Evolutionary conservation across 2,113 vertebrate species (phyloP).

Genomic region (Sphyrna mokarran): DNA sequence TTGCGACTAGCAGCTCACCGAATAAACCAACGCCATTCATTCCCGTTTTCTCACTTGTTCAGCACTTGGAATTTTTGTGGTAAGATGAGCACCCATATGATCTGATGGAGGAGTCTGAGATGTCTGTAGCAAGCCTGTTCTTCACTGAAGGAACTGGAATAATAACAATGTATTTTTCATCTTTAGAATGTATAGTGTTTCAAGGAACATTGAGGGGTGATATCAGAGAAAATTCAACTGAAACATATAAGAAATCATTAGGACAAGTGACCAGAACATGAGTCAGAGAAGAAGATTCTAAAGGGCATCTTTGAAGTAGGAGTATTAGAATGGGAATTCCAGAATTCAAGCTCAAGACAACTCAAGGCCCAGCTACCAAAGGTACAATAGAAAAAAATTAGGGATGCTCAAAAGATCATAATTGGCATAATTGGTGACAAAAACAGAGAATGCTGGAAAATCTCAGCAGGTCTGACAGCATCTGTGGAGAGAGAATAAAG

Average conservation of each 20-base stretch:
- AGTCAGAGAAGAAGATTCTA: neutral
- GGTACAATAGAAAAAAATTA: neutral
- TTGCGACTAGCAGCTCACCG: too few species aligned
- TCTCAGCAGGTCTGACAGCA: too few species aligned
- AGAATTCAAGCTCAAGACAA: neutral
- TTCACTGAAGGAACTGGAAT: neutral
- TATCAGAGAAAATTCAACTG: neutral
- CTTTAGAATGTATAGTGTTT: neutral
- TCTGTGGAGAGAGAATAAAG: too few species aligned
- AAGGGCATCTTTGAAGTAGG: neutral
- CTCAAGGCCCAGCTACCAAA: neutral
- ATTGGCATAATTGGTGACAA: neutral
- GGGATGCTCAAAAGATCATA: neutral
- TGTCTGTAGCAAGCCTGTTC: neutral
- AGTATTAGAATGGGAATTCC: neutral
- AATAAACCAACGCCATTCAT: too few species aligned
- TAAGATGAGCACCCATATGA: neutral
- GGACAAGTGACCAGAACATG: neutral
- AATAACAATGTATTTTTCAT: neutral
- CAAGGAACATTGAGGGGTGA: neutral
- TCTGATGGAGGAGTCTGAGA: neutral
- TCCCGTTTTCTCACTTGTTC: too few species aligned
- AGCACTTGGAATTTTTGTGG: too few species aligned
- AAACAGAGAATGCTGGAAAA: too few species aligned
- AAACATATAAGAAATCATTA: neutral